Evolutionary conservation across 53 echinoderm and acorn worm genomes (phyloP), one percentile per base, ranked within the genome.

Genomic region (Echinarachnius parma): DNA sequence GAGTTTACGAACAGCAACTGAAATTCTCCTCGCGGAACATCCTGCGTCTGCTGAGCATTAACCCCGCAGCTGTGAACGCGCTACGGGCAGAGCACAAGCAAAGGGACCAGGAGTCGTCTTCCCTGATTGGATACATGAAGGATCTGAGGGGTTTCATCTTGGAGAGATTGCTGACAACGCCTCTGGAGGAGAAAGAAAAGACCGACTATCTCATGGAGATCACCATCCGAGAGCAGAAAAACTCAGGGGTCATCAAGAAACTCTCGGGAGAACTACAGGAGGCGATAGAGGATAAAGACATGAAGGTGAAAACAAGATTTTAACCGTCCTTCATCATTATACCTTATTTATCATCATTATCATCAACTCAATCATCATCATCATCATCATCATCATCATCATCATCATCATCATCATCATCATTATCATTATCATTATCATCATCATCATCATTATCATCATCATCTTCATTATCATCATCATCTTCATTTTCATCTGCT

Each of bases 151-250:
- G 84, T n/a, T 90, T 96, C 21, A 91, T 85, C 59, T 54, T 96
- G 76, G 91, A 87, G 64, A 85, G 90, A 60, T 65, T 96, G 48
- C 74, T 90, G 31, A 91, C 96, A 10, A 96, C 96, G 2, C 96
- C 96, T 9, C 70, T 96, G 28, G 96, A 96, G 67, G 96, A 96
- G 47, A 87, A 96, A 46, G 84, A 91, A 48, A 96, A 96, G 66
- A 90, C 80, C 9, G 88, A 96, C 45, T 96, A 96, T 64, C 75
- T 96, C 49, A 66, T 48, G 52, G 83, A 91, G 71, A 96, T 96
- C 31, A 87, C 90, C 18, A 84, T 96, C 46, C 53, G 96, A 18
- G 96, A 96, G 80, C 84, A 81, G 35, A 96, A 96, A 59, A 96
- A 96, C 65, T 84, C 91, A 27, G 77, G 82, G 66, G 87, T 96